Evolutionary conservation across 1,140 invertebrate genomes (phyloP).

Genomic region (Nebria ingens): DNA sequence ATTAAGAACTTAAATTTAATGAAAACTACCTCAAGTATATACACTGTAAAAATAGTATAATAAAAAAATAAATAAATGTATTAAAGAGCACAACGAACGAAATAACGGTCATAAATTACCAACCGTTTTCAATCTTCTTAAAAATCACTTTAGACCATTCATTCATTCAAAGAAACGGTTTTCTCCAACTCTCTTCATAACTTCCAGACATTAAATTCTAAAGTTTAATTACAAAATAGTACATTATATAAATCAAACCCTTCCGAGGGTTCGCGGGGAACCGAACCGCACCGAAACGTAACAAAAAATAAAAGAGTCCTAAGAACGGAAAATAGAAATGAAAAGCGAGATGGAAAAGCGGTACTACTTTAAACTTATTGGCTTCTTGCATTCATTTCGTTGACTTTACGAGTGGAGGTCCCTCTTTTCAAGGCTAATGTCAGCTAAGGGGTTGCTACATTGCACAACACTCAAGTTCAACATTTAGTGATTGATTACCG

Average conservation of each 20-base stretch:
- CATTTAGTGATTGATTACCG: background rate
- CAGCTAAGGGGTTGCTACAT: background rate
- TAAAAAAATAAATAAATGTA: background rate
- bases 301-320: background rate
- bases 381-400: background rate
- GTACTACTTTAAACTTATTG: background rate
- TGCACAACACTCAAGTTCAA: no score
- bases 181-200: background rate
- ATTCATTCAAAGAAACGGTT: background rate
- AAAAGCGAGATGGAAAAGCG: background rate
- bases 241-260: conserved; percentile 6
- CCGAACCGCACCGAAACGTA: background rate
- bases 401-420: no score
- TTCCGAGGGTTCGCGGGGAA: background rate
- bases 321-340: background rate
- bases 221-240: conserved; percentile 6
- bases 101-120: background rate
- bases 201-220: conserved; percentile 7
- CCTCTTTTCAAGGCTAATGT: no score
- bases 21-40: background rate
- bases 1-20: background rate
- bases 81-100: background rate
- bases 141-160: background rate
- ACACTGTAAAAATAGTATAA: background rate
- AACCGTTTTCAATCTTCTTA: background rate